Conservation (phyloP, 1,140 invertebrate genomes). For the Samia ricini region DNA sequence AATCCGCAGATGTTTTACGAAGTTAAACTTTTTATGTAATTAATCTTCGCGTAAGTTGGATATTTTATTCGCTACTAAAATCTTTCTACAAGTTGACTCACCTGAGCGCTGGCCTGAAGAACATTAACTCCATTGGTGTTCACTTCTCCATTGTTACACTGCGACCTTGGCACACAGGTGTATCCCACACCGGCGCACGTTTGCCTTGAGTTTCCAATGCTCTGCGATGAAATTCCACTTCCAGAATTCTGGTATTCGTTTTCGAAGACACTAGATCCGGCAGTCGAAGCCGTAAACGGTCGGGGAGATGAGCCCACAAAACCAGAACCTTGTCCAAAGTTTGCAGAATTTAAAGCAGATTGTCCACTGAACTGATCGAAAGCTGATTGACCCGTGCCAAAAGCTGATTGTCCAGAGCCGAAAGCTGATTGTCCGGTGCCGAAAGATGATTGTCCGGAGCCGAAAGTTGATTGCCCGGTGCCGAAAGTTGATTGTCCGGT, state of each 20-base stretch:
- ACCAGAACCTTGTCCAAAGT: constrained; percentile 26
- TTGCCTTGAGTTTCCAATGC: constrained; percentile 53
- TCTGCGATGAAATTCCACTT: constrained; percentile 38
- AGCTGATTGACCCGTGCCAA: constrained; percentile 3
- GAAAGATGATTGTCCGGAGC: constrained; percentile 34
- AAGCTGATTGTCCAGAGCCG: too few relatives aligned
- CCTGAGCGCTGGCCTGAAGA: constrained; percentile 70
- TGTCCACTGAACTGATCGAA: constrained; percentile 9
- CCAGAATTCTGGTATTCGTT: constrained; percentile 48
- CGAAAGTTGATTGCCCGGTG: constrained; percentile 37
- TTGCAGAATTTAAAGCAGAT: constrained; percentile 16
- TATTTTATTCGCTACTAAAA: too few relatives aligned
- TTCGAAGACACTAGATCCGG: constrained; percentile 50
- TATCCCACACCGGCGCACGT: constrained; percentile 76
- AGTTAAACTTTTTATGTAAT: too few relatives aligned
- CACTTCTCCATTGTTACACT: constrained; percentile 79
- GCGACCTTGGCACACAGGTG: constrained; percentile 77
- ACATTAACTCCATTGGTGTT: constrained; percentile 67
- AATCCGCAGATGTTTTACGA: too few relatives aligned
- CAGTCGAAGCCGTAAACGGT: constrained; percentile 39
- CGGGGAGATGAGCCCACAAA: constrained; percentile 54
- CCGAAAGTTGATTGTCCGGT: constrained; percentile 39
- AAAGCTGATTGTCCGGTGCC: constrained; percentile 34
- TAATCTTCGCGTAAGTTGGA: too few relatives aligned
- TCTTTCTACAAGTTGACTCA: constrained; percentile 39